Conservation (phyloP, 2,888 invertebrate genomes). For the Unio delphinus region DNA sequence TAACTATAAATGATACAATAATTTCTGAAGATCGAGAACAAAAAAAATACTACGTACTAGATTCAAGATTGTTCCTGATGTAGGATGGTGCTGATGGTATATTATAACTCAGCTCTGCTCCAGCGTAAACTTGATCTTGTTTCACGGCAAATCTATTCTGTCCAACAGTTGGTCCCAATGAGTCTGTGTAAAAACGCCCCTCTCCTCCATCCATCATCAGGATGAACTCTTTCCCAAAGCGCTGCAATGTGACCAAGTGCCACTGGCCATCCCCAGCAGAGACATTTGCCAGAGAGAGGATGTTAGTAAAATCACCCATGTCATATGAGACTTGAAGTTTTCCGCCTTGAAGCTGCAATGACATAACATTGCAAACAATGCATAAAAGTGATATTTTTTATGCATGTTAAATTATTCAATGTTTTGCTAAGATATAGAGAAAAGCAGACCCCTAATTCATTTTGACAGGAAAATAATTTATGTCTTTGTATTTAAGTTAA, state of each 20-base stretch:
- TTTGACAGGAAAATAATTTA: no score
- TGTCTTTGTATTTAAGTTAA: no score
- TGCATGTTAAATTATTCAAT: no score
- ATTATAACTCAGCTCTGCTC: constrained; percentile 31
- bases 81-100: not conserved
- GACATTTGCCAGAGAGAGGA: constrained; percentile 83
- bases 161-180: constrained; percentile 72
- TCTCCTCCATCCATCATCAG: constrained; percentile 95
- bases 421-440: no score
- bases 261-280: constrained; percentile 97
- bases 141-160: constrained; percentile 22
- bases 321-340: constrained; percentile 92
- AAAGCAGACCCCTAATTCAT: no score
- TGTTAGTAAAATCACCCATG: constrained; percentile 86
- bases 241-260: constrained; percentile 93
- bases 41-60: no score
- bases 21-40: no score
- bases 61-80: no score
- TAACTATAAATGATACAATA: no score
- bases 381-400: no score
- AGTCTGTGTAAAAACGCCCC: constrained; percentile 74
- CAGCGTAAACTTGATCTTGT: constrained; percentile 31
- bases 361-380: no score
- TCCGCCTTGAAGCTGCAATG: constrained; percentile 86
- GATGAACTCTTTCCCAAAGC: constrained; percentile 93